Percentiles rank a stretch among this genome's conserved stretches.
These are phyloP conservation scores for Bradynema listronoti DNA, from an alignment of 1,140 invertebrate genomes.

Conservation along the genomic window DNA sequence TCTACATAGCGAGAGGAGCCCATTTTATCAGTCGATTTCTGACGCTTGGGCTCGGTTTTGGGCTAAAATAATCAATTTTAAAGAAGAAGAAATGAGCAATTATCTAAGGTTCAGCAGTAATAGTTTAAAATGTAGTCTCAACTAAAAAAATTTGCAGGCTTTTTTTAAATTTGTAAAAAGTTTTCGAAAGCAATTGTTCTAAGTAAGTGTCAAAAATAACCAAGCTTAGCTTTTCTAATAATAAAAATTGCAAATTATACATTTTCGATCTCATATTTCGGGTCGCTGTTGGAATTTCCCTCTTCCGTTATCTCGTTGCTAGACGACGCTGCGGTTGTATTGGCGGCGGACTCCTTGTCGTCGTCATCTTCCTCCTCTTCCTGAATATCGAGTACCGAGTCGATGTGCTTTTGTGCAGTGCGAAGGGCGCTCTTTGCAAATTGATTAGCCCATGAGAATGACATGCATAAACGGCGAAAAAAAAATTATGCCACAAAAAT, in stretches of 20 bases:
- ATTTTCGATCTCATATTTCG: neutral
- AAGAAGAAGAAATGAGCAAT: too few relatives aligned
- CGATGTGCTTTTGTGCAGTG: conserved; percentile 42
- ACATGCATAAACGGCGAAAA: too few relatives aligned
- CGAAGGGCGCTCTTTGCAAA: conserved; percentile 47
- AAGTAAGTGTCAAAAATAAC: neutral
- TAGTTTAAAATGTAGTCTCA: too few relatives aligned
- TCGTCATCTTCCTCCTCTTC: conserved; percentile 38
- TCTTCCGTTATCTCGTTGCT: conserved; percentile 11
- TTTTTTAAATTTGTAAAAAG: too few relatives aligned
- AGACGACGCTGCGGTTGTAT: conserved; percentile 11
- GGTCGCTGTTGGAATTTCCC: neutral
- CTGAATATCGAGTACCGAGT: conserved; percentile 44
- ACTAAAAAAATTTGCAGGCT: too few relatives aligned
- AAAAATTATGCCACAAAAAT: too few relatives aligned
- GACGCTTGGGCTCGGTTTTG: neutral
- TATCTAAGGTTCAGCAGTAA: too few relatives aligned
- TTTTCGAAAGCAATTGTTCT: neutral
- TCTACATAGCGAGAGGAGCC: neutral
- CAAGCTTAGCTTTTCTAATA: neutral
- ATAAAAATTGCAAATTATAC: neutral
- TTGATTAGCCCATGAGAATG: conserved; percentile 45
- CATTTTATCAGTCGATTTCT: neutral
- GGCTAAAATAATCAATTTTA: too few relatives aligned
- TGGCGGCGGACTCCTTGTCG: conserved; percentile 17